These are phyloP conservation scores for Acanthis flammea DNA, from an alignment of 2,797 vertebrate genomes.

Conservation along the genomic window DNA sequence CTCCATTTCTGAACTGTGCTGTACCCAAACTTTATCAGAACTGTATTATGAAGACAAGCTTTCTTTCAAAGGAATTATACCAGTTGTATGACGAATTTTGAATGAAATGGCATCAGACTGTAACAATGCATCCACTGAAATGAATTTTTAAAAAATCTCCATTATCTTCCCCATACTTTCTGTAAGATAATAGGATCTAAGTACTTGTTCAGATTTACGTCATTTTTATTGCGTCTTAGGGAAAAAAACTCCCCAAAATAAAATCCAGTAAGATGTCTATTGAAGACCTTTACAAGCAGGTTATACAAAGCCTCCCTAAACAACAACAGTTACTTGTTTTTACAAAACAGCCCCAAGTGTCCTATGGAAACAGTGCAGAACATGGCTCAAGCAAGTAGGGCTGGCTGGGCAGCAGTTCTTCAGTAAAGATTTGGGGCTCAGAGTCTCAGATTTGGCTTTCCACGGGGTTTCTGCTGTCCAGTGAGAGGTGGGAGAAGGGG, in stretches of 20 bases:
- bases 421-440: background rate
- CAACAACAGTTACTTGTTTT: background rate
- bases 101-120: background rate
- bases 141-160: background rate
- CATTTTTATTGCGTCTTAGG: background rate
- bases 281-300: background rate
- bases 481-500: background rate
- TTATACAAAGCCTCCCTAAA: background rate
- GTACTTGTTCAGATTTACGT: background rate
- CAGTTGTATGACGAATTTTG: background rate
- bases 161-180: background rate
- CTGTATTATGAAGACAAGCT: background rate
- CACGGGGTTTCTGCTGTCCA: rapidly evolving
- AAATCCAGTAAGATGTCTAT: background rate
- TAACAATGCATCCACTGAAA: background rate
- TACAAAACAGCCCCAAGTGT: background rate
- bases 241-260: background rate
- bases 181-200: background rate
- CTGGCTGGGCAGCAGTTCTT: background rate
- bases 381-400: background rate
- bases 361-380: background rate
- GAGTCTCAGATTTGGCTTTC: background rate
- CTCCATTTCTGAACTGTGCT: background rate
- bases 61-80: background rate
- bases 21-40: background rate